Evolutionary conservation across 1,140 invertebrate genomes (phyloP).

Genomic region (Macrosteles quadrilineatus): DNA sequence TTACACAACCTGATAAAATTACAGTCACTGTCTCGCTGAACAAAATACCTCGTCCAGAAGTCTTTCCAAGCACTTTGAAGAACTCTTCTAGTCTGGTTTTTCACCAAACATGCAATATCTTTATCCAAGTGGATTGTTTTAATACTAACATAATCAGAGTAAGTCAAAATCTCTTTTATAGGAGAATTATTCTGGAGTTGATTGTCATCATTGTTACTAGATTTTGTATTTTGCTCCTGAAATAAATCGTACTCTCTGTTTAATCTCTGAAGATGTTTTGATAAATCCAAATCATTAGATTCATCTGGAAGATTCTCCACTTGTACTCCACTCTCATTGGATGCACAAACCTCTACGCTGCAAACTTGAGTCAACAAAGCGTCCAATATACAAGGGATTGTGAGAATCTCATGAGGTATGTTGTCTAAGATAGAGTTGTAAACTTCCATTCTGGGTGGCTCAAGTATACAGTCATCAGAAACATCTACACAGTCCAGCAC

Average conservation of each 20-base stretch:
- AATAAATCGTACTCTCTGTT: too few species aligned
- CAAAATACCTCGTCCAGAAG: neutral
- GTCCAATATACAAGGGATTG: neutral
- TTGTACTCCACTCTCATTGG: too few species aligned
- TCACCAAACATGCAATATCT: neutral
- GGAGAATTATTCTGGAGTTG: too few species aligned
- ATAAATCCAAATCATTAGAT: too few species aligned
- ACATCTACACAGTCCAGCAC: neutral
- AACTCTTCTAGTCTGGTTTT: neutral
- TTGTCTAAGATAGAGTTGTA: conserved; percentile 42
- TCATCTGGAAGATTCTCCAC: too few species aligned
- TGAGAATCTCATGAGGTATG: neutral
- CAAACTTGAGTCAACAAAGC: neutral
- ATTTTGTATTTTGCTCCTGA: too few species aligned
- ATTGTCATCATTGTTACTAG: too few species aligned
- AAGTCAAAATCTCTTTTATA: neutral
- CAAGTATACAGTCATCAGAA: conserved; percentile 34
- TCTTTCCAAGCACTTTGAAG: neutral
- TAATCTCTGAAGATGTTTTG: too few species aligned
- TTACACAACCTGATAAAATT: too few species aligned
- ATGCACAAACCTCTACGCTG: neutral
- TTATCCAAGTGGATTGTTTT: neutral
- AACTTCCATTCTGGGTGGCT: conserved; percentile 53
- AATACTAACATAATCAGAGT: neutral
- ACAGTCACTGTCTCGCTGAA: too few species aligned